Evolutionary conservation across 1,140 invertebrate genomes (phyloP).

Genomic region (Lordiphosa clarofinis): DNA sequence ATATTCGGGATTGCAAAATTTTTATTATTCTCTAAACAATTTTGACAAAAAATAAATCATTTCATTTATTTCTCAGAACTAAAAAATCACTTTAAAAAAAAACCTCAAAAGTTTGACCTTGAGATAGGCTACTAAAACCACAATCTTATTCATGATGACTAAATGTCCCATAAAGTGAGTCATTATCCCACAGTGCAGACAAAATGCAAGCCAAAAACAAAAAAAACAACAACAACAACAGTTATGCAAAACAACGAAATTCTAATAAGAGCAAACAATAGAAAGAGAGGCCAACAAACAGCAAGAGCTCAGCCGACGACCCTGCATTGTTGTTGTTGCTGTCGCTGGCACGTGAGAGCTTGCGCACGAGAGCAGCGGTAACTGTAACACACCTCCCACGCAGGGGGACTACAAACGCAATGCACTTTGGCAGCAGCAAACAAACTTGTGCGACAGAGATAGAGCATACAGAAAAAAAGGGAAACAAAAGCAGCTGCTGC

Average conservation of each 20-base stretch:
- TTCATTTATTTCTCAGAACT: too few species aligned
- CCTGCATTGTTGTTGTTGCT: slow-evolving; percentile 15
- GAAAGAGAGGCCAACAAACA: slow-evolving; percentile 16
- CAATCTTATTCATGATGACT: slow-evolving; percentile 3
- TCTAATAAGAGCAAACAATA: slow-evolving; percentile 28
- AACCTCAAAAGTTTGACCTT: too few species aligned
- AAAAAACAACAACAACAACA: slow-evolving; percentile 17
- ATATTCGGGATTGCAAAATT: too few species aligned
- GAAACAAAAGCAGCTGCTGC: slow-evolving; percentile 33
- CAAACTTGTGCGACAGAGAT: slow-evolving; percentile 14
- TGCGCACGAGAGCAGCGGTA: slow-evolving; percentile 53
- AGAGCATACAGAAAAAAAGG: too few species aligned
- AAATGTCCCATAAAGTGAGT: background rate
- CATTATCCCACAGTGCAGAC: slow-evolving; percentile 28
- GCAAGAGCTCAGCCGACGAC: slow-evolving; percentile 1
- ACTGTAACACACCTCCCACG: slow-evolving; percentile 47
- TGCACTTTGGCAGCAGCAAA: slow-evolving; percentile 50
- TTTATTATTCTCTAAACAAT: too few species aligned
- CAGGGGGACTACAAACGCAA: slow-evolving; percentile 47
- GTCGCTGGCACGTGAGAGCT: slow-evolving; percentile 45
- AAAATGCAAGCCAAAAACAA: slow-evolving; percentile 12
- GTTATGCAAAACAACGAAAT: slow-evolving; percentile 33
- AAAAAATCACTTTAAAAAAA: too few species aligned
- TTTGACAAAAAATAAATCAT: too few species aligned
- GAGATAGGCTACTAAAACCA: too few species aligned